Conservation (phyloP, 1,140 invertebrate species). For the Lepidurus arcticus region DNA sequence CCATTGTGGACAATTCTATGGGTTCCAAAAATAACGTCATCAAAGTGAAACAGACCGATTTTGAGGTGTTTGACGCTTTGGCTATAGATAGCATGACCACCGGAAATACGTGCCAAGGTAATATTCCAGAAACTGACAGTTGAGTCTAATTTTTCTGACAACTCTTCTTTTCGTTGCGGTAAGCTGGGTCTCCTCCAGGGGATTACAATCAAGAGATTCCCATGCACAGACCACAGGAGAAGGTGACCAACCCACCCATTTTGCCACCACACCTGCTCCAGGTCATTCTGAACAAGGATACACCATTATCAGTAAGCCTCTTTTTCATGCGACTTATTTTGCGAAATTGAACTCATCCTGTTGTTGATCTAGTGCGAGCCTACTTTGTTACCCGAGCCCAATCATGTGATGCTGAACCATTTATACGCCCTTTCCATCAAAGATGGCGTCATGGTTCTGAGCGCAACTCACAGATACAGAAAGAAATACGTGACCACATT, state of each 20-base stretch:
- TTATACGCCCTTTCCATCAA: constrained; percentile 99
- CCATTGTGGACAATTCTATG: constrained; percentile 76
- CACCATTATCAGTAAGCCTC: constrained; percentile 73
- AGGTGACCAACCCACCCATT: constrained; percentile 87
- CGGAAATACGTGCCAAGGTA: constrained; percentile 45
- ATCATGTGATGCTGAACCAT: constrained; percentile 99
- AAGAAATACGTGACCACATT: constrained; percentile 99
- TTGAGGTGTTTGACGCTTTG: constrained; percentile 95
- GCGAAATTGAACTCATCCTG: constrained; percentile 31
- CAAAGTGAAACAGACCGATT: constrained; percentile 86
- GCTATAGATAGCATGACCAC: constrained; percentile 82
- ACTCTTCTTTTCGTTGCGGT: neutral
- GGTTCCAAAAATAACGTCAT: constrained; percentile 89
- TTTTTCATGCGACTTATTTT: constrained; percentile 25
- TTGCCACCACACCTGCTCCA: constrained; percentile 94
- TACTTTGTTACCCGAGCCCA: constrained; percentile 95
- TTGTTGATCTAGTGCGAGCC: constrained; percentile 78
- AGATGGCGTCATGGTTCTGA: constrained; percentile 98
- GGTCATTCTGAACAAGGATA: constrained; percentile 98
- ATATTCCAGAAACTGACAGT: neutral
- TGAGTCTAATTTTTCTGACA: neutral
- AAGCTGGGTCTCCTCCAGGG: constrained; percentile 44
- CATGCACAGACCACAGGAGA: constrained; percentile 80
- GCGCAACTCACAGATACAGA: constrained; percentile 91
- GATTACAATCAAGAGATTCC: constrained; percentile 90